Evolutionary conservation across 1,140 invertebrate species (phyloP), one percentile per base, ranked within the genome.

Genomic region (Sminthurinus signatus): DNA sequence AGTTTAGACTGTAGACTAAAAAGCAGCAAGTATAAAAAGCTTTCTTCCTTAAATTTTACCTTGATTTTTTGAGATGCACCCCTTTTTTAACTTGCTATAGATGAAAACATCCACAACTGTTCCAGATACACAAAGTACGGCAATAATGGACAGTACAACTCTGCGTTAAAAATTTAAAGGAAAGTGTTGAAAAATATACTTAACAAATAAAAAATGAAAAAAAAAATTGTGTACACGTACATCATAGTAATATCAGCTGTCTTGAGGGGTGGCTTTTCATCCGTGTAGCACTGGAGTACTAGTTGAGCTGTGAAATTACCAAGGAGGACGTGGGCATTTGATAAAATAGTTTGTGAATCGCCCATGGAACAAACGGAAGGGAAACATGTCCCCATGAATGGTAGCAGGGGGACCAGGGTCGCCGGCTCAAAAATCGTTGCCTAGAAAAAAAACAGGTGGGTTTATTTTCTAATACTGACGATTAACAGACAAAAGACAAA

Each of bases 351-450:
- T 65, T 82, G 78, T 0, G 84, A 82, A 65, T 85, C 82, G 19
- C 79, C 70, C 2, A 81, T 77, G 2, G 78, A 77, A 73, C 86
- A 87, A 1, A 80, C 78, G 14, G 81, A 77, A 0, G 86, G 86
- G 42, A 86, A 75, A 68, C 86, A 87, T 5, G 86, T 70, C 10
- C 82, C 86, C 1, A 51, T 23, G 2, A 52, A 25, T n/a, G 60
- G 56, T 15, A 59, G 10, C 12, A 58, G 19, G n/a, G 21, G 28
- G 5, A 31, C 3, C 54, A 1, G 19, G 32, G 0, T 12, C 5
- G 19, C 46, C 15, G 14, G 46, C 5, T 23, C 10, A 10, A 23
- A 50, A 50, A 23, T 23, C 10, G 17, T 36, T 3, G 19, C 32
- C 36, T 10, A 29, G 21, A 0, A 17, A 0, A 1, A 36, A 28